Conservation (phyloP, 1,140 invertebrate species). For the Pogonomyrmex barbatus region DNA sequence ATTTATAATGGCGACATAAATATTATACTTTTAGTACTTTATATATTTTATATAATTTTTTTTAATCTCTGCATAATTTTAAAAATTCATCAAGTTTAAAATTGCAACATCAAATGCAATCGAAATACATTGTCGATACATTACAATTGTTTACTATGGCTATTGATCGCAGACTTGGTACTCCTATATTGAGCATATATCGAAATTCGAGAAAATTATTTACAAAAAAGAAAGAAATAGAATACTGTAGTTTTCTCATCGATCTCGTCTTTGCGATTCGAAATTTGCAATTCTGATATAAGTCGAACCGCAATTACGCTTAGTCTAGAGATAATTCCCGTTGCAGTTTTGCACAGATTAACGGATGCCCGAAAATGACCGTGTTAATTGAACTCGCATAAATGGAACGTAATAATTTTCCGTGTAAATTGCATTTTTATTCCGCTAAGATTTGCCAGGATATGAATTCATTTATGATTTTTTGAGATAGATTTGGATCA, state of each 20-base stretch:
- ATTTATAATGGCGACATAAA: background rate
- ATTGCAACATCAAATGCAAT: background rate
- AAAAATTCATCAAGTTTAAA: background rate
- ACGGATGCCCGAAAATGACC: constrained; percentile 2
- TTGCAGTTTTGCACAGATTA: background rate
- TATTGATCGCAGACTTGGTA: constrained; percentile 36
- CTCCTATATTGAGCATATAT: constrained; percentile 32
- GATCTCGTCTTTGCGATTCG: background rate
- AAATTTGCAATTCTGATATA: constrained; percentile 13
- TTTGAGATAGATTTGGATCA: background rate
- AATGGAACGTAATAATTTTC: constrained; percentile 29
- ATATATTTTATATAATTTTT: background rate
- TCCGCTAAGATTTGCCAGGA: background rate
- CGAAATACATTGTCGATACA: background rate
- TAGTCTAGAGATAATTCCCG: background rate
- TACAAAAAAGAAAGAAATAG: constrained; percentile 13
- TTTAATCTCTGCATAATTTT: background rate
- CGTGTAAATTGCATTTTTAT: constrained; percentile 2
- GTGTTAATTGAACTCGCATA: constrained; percentile 15
- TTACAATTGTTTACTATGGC: constrained; percentile 42
- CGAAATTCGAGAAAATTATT: constrained; percentile 33
- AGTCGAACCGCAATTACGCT: constrained; percentile 39
- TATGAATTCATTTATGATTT: constrained; percentile 5
- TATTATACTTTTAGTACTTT: background rate
- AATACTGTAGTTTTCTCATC: constrained; percentile 41